Evolutionary conservation across 1,140 invertebrate genomes (phyloP).

Genomic region (Holotrichia oblita): DNA sequence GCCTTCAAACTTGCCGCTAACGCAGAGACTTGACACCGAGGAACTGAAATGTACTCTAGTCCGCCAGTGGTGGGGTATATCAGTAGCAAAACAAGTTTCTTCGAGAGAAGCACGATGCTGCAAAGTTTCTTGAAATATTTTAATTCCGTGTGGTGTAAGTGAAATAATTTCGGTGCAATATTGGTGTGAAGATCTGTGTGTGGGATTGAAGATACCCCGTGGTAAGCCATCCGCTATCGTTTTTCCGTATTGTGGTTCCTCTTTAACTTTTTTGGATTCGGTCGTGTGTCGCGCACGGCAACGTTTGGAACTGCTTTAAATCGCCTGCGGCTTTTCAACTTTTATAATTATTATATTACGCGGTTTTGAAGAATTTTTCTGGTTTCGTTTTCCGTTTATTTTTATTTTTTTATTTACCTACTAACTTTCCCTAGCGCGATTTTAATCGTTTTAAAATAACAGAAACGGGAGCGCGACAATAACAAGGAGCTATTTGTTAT

Average conservation of each 20-base stretch:
- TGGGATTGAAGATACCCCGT: neutral
- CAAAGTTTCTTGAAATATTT: conserved; percentile 44
- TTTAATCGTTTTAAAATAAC: neutral
- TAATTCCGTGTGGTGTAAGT: conserved; percentile 35
- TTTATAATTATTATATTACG: conserved; percentile 10
- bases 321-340: conserved; percentile 19
- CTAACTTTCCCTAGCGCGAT: neutral
- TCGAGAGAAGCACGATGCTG: conserved; percentile 45
- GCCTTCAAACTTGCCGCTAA: conserved; percentile 47
- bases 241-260: neutral
- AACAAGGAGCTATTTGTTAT: neutral
- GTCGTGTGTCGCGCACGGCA: neutral
- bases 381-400: neutral
- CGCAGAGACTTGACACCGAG: conserved; percentile 35
- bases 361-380: conserved; percentile 13
- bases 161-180: conserved; percentile 39
- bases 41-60: conserved; percentile 22
- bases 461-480: neutral
- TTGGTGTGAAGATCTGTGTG: conserved; percentile 1
- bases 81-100: conserved; percentile 52
- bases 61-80: conserved; percentile 44
- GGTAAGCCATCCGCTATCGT: neutral
- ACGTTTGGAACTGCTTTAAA: neutral
- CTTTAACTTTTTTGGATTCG: neutral
- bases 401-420: too few species aligned